Conservation (phyloP, 2,113 vertebrate genomes). For the Rhodinocichla rosea region DNA sequence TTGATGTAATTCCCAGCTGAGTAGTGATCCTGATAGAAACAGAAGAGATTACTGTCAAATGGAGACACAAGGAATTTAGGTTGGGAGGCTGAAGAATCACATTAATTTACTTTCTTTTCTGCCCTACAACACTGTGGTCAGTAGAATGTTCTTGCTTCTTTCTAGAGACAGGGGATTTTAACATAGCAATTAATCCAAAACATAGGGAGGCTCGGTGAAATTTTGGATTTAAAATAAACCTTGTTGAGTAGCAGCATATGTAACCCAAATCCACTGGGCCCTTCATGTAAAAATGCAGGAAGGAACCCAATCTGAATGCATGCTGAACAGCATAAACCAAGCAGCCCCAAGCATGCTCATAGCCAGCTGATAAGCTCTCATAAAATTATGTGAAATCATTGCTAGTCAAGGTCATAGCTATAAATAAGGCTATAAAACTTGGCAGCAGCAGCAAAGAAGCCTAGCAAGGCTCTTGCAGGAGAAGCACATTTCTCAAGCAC, state of each 20-base stretch:
- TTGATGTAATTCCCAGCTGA: constrained; percentile 78
- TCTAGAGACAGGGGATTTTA: not conserved
- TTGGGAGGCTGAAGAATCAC: not conserved
- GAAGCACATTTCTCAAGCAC: not conserved
- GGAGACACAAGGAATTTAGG: not conserved
- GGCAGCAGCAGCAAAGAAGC: not conserved
- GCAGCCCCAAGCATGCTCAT: not conserved
- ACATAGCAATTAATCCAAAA: not conserved
- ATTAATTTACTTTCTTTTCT: not conserved
- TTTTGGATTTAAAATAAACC: not conserved
- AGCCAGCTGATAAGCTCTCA: not conserved
- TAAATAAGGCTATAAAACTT: constrained; percentile 25
- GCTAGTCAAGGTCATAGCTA: constrained; percentile 4
- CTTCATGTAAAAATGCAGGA: not conserved
- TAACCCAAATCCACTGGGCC: not conserved
- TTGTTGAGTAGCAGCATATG: not conserved
- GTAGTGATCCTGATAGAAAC: constrained; percentile 74
- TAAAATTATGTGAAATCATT: constrained; percentile 24
- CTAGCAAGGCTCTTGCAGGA: not conserved
- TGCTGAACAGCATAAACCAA: not conserved
- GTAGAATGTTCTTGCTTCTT: not conserved
- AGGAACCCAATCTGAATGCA: not conserved
- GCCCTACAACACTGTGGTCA: not conserved
- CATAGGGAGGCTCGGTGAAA: not conserved
- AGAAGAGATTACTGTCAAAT: not conserved